phyloP scores from a whole-genome alignment of 2,797 vertebrate genomes.

The Euphonia xanthogaster region DNA sequence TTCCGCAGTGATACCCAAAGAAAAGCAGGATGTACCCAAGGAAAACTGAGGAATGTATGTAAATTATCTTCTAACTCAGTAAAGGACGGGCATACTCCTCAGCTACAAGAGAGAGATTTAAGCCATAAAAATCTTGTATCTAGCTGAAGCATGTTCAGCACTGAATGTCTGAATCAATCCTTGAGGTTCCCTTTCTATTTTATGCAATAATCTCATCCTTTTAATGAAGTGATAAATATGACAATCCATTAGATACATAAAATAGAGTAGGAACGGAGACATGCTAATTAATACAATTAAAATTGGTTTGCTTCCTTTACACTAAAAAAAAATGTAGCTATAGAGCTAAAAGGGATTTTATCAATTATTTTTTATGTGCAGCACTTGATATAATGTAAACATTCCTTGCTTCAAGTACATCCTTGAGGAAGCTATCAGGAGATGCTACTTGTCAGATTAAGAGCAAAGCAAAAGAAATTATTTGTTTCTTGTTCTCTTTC shows the following conservation, averaged over 20 bases:
- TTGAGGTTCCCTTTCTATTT: not conserved
- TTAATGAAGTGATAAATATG: not conserved
- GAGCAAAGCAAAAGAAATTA: not conserved
- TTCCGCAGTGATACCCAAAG: not conserved
- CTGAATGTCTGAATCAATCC: not conserved
- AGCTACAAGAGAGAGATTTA: not conserved
- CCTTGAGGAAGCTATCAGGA: not conserved
- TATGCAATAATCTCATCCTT: not conserved
- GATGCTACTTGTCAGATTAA: not conserved
- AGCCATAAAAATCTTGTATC: not conserved
- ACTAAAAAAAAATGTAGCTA: not conserved
- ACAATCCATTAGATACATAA: not conserved
- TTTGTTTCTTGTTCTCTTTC: not conserved
- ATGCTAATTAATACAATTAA: not conserved
- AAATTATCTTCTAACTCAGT: not conserved
- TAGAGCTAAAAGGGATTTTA: not conserved
- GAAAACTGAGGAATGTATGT: not conserved
- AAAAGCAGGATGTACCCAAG: not conserved
- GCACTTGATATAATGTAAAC: fast-evolving
- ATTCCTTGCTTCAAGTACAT: not conserved
- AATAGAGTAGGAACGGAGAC: not conserved
- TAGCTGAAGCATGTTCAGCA: not conserved
- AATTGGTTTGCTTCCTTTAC: not conserved
- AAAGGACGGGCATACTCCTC: not conserved
- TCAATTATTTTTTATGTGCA: not conserved